Percentiles rank a stretch among this genome's conserved stretches.
Conservation (phyloP, 2,888 invertebrate genomes). For the Zygogramma bicolorata region DNA sequence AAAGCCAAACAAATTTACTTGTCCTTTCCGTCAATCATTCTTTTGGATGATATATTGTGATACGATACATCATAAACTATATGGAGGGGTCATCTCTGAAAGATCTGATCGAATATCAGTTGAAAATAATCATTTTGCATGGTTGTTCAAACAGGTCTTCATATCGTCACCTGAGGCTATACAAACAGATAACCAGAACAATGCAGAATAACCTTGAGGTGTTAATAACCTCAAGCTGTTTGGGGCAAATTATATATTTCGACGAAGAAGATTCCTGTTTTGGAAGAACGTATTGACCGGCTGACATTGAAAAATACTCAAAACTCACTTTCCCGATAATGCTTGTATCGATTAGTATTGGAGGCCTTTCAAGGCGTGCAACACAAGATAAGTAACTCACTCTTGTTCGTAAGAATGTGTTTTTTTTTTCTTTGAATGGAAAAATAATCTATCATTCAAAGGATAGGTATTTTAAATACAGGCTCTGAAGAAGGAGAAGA, state of each 20-base stretch:
- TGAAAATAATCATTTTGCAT: neutral
- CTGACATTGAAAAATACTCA: neutral
- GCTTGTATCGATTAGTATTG: neutral
- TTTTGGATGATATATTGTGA: too few relatives aligned
- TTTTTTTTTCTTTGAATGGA: too few relatives aligned
- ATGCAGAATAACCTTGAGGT: neutral
- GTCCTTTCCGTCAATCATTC: too few relatives aligned
- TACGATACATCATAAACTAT: too few relatives aligned
- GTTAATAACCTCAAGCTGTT: slow-evolving; percentile 1
- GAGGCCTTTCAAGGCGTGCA: too few relatives aligned
- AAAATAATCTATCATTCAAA: too few relatives aligned
- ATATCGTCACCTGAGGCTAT: neutral
- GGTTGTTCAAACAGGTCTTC: neutral
- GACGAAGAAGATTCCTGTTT: neutral
- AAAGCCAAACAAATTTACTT: too few relatives aligned
- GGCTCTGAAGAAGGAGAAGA: too few relatives aligned
- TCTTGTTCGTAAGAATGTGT: too few relatives aligned
- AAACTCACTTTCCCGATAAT: neutral
- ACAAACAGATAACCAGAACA: neutral
- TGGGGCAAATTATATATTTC: neutral
- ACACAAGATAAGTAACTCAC: too few relatives aligned
- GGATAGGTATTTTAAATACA: too few relatives aligned
- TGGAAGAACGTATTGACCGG: neutral
- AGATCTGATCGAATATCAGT: neutral
- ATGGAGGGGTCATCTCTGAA: too few relatives aligned